Conservation (phyloP, 1,140 invertebrate genomes). For the Alviniconcha marisindica region DNA sequence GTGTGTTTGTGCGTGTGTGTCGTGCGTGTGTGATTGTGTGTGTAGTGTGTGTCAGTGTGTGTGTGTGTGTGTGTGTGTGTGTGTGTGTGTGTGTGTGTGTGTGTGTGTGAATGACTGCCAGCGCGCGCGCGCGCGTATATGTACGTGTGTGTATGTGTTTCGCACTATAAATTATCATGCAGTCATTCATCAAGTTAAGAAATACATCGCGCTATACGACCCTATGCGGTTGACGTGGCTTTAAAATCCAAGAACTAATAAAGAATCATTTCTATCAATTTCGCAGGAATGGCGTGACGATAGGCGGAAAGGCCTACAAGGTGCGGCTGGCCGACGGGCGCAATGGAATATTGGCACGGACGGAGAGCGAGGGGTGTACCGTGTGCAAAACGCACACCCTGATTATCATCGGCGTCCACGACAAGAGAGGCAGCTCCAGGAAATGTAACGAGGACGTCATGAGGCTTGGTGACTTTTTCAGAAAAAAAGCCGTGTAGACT, state of each 20-base stretch:
- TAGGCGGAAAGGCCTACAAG: slow-evolving; percentile 49
- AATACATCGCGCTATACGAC: not conserved
- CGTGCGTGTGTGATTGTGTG: too few relatives aligned
- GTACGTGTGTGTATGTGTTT: too few relatives aligned
- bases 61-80: too few relatives aligned
- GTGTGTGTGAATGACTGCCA: too few relatives aligned
- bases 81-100: too few relatives aligned
- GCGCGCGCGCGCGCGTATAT: too few relatives aligned
- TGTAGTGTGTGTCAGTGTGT: too few relatives aligned
- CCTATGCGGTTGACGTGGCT: too few relatives aligned
- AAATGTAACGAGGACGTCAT: slow-evolving; percentile 59
- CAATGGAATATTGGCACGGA: slow-evolving; percentile 53
- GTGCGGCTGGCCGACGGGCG: slow-evolving; percentile 55
- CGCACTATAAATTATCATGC: not conserved
- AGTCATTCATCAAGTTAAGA: not conserved
- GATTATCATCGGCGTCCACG: slow-evolving; percentile 52
- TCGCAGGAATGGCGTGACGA: slow-evolving; percentile 43
- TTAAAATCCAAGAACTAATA: too few relatives aligned
- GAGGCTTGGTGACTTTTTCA: slow-evolving; percentile 55
- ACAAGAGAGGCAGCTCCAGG: slow-evolving; percentile 36
- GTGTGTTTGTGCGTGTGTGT: too few relatives aligned
- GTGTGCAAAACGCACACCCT: slow-evolving; percentile 53
- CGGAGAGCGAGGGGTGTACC: slow-evolving; percentile 49
- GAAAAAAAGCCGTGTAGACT: slow-evolving; percentile 45
- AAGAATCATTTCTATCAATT: too few relatives aligned